Evolutionary conservation across 2,888 invertebrate species (phyloP).

Genomic region (Pheosia tremula): DNA sequence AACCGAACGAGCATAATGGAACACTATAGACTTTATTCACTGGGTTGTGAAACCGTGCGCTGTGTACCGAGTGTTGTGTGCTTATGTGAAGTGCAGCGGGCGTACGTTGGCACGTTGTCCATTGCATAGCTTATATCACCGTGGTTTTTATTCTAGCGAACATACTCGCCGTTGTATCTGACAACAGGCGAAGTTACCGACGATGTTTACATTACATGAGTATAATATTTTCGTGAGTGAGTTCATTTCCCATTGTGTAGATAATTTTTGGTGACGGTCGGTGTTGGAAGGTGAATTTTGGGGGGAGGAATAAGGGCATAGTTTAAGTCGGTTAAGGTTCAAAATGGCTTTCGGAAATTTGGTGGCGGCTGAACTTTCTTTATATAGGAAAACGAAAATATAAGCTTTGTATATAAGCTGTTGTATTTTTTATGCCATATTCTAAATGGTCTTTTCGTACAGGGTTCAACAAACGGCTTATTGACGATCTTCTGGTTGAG

Average conservation of each 20-base stretch:
- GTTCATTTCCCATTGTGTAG: slow-evolving; percentile 78
- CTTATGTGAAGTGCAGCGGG: slow-evolving; percentile 49
- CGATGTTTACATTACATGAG: slow-evolving; percentile 50
- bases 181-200: slow-evolving; percentile 52
- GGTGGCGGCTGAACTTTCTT: slow-evolving; percentile 42
- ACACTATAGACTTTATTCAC: slow-evolving; percentile 49
- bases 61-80: slow-evolving; percentile 49
- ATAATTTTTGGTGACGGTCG: slow-evolving; percentile 72
- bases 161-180: slow-evolving; percentile 61
- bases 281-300: slow-evolving; percentile 51
- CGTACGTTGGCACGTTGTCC: slow-evolving; percentile 48
- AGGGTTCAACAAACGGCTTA: slow-evolving; percentile 88
- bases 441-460: slow-evolving; percentile 27
- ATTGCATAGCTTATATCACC: slow-evolving; percentile 62
- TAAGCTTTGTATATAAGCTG: slow-evolving; percentile 46
- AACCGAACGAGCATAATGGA: slow-evolving; percentile 34
- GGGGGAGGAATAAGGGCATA: slow-evolving; percentile 37
- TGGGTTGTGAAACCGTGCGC: slow-evolving; percentile 51
- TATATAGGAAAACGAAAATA: slow-evolving; percentile 6
- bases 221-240: slow-evolving; percentile 70
- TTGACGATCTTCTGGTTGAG: slow-evolving; percentile 92
- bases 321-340: slow-evolving; percentile 35
- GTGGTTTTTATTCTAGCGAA: slow-evolving; percentile 72
- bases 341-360: slow-evolving; percentile 28
- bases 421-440: not conserved